Base-by-base conservation (phyloP, 2,113 vertebrate species). In the Pangasianodon hypophthalmus region DNA sequence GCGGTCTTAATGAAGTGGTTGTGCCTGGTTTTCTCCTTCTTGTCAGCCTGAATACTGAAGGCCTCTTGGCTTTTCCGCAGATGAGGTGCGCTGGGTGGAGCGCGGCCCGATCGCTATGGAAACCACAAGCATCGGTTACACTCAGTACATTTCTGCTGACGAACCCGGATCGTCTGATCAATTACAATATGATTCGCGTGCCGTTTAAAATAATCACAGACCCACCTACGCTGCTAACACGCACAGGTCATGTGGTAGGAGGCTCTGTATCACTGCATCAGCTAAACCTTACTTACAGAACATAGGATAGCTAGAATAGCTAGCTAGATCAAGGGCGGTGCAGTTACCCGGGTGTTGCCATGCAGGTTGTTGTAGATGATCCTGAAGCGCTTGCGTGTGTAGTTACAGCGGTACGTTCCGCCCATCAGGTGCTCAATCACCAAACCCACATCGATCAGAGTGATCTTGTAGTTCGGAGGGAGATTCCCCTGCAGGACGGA, bases 1-100 rank as follows among this genome's bases (percentile, higher is more conserved):
- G 98, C 98, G 56, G 98, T 99, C 95, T 99, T 99, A 94, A 99
- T 99, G 95, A 99, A 99, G 94, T 99, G 98, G 94, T 99, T 99
- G 93, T 99, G 98, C 87, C 98, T 96, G 67, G 97, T 98, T 94
- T 98, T 99, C 94, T 99, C 98, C 89, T 98, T 99, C 94, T 99
- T 99, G 93, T 99, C 98, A 75, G 97, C 98, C 92, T 98, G 96
- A 91, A 97, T 99, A 91, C 97, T 98, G 93, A 99, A 99, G 91
- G 98, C 94, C 91, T 99, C 98, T 0, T 98, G 97, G 92, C 91
- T 97, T 93, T 98, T 99, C 87, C 97, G 96, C 92, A 98, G 93
- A 89, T 98, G 97, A 94, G 97, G 97, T 87, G 96, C 97, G 58
- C 95, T 97, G 44, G 90, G 56, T 8, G 96, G 93, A 92, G 97